Base-by-base conservation (phyloP, 2,888 invertebrate genomes). In the Orgyia antiqua region DNA sequence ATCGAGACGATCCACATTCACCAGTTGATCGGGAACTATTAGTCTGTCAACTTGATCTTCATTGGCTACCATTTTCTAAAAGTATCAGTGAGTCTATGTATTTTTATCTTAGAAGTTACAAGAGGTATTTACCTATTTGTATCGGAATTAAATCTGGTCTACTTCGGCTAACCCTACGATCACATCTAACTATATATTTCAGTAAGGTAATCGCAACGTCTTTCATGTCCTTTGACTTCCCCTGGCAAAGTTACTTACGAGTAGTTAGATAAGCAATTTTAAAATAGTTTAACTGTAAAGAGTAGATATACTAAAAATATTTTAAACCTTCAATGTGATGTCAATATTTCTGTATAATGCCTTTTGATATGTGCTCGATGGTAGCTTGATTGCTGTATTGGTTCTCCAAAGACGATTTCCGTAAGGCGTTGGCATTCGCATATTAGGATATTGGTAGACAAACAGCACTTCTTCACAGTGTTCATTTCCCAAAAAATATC, bases 391-490 rank as follows among this genome's bases (percentile, higher is more conserved):
- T 0, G 78, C 68, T 1, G 66, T 57, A 42, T 78, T 77, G 1
- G 58, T 36, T 33, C 46, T 66, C 78, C 80, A 82, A 0, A 73
- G 47, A 33, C 71, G 51, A 19, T 45, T 63, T 6, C 75, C 79
- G 1, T 68, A 56, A 0, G 45, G 39, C 0, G 74, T 61, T 0
- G 68, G 66, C 62, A 80, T 44, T 11, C 60, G 56, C 19, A 76
- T 42, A 45, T 72, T 75, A 0, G 83, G 83, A 30, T 83, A 82
- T 40, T 83, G 80, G 36, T 62, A 73, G 0, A 77, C 66, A 40
- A 78, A 80, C 5, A 82, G 45, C 2, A 72, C 64, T 39, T 68
- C 38, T 29, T 78, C 77, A 39, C 84, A 84, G 36, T 84, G 83
- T 18, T 68, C 24, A 1, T 71, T 62, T 2, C 70, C 70, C 5